Base-by-base conservation (phyloP, 2,888 invertebrate species). In the Drosophila nr. medialis region DNA sequence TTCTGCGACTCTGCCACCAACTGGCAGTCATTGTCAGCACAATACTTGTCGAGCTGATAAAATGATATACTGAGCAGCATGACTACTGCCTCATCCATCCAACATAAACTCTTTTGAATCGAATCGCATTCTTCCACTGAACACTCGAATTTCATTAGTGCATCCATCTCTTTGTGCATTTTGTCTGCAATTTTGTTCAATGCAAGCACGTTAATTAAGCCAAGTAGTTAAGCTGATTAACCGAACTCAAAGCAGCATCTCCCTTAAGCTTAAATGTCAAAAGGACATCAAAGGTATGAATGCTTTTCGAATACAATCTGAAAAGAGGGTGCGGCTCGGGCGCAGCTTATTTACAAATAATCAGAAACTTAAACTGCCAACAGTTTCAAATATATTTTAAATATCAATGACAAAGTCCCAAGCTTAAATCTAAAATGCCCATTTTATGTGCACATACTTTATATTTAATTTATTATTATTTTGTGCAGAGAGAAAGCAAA, bases 171-270 rank as follows among this genome's bases (percentile, higher is more conserved):
- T 30, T 30, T 66, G 48, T 49, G 13, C 36, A 34, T 27, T 32
- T 42, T 38, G 18, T 24, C 21, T 38, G 24, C 11, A n/a, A 45
- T 21, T 24, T 30, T 8, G 34, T 29, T 51, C 18, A 32, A 42
- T 54, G 32, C 15, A 30, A 50, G 53, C 34, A 61, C 13, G 29
- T 71, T 75, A 75, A 76, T 76, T 62, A 64, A 68, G 27, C 10
- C 10, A 40, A 29, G 27, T 69, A 76, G 64, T 69, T 70, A 69
- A 69, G 62, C 55, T 38, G 66, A 70, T 66, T 38, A 40, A 24
- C 40, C 40, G 30, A 56, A 42, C 53, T 53, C 75, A 66, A 54
- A 40, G 42, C 45, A 58, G 24, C 27, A 5, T n/a, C 5, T 34
- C 13, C 27, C 13, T 30, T 21, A 7, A 45, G 29, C 51, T 59